Percentiles rank a stretch among this genome's conserved stretches.
Conservation (phyloP, 2,888 invertebrate genomes). For the Catocala sponsa region DNA sequence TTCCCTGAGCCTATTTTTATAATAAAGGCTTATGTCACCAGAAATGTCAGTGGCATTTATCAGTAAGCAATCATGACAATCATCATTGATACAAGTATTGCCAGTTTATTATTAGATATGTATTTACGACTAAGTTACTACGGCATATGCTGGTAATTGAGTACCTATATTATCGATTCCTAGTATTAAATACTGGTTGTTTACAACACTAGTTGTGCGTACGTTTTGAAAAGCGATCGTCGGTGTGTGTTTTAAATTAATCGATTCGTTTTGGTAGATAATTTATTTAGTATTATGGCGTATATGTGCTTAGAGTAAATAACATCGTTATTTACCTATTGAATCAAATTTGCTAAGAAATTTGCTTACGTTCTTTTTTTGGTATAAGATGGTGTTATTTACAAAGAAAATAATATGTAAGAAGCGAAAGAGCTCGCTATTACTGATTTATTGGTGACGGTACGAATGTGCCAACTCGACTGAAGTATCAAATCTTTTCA, state of each 20-base stretch:
- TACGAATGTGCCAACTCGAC: no score
- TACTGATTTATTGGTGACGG: no score
- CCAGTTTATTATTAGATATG: constrained; percentile 29
- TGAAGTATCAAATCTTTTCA: no score
- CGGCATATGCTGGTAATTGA: constrained; percentile 23
- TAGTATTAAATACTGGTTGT: constrained; percentile 24
- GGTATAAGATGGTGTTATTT: no score
- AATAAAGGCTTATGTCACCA: neutral
- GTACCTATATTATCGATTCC: constrained; percentile 34
- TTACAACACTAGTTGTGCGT: constrained; percentile 32
- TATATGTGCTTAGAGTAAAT: no score
- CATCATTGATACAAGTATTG: constrained; percentile 28
- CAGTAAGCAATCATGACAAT: constrained; percentile 26
- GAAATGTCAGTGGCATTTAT: neutral
- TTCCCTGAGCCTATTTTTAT: no score
- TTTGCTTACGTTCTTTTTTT: no score
- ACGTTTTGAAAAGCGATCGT: constrained; percentile 4
- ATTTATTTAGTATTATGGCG: no score
- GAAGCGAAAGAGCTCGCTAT: no score
- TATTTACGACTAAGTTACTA: constrained; percentile 37
- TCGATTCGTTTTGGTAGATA: neutral
- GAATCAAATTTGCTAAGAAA: no score
- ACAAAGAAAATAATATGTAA: no score
- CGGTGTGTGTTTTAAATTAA: constrained; percentile 10
- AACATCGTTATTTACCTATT: no score